Base-by-base conservation (phyloP, 2,888 invertebrate species). In the Heliconius ismenius region DNA sequence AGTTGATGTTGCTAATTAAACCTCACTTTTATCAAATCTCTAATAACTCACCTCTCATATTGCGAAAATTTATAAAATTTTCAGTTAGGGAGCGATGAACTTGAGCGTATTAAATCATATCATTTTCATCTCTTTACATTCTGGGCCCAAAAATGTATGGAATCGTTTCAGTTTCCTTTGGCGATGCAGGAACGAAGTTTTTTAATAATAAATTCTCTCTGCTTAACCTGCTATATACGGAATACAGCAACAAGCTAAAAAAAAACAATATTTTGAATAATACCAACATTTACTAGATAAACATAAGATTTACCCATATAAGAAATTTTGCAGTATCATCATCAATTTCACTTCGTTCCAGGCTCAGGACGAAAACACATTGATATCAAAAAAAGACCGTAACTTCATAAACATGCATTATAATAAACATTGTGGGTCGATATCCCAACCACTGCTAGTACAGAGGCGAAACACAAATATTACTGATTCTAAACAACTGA, bases 391-490 rank as follows among this genome's bases (percentile, higher is more conserved):
- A 0, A 54, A 77, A 0, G 92, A 92, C 49, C 84, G 92, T 0
- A 89, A 92, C 78, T 91, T 80, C 77, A 90, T 93, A 26, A 93
- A 92, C 76, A 82, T 83, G 0, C 84, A 91, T 64, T 92, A 92
- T 79, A 84, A 87, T 68, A 10, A 67, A 0, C 91, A 91, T 39
- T 93, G 92, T 60, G 84, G 85, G 0, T 76, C 83, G 0, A 76
- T 88, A 2, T 49, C 84, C 0, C 80, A 82, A 4, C 79, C 77
- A 0, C 18, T 72, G 62, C 49, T n/a, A 18, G 26, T n/a, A 7
- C 60, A 70, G 7, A 74, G 70, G 21, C 64, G 28, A 10, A 75
- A 28, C 26, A 75, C 3, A 36, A 78, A 49, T 18, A 54, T 73
- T 24, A 58, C 24, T 13, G 39, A 36, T 3, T 13, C 73, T 2